Conservation (phyloP, 2,797 vertebrate species). For the Bradypus variegatus region DNA sequence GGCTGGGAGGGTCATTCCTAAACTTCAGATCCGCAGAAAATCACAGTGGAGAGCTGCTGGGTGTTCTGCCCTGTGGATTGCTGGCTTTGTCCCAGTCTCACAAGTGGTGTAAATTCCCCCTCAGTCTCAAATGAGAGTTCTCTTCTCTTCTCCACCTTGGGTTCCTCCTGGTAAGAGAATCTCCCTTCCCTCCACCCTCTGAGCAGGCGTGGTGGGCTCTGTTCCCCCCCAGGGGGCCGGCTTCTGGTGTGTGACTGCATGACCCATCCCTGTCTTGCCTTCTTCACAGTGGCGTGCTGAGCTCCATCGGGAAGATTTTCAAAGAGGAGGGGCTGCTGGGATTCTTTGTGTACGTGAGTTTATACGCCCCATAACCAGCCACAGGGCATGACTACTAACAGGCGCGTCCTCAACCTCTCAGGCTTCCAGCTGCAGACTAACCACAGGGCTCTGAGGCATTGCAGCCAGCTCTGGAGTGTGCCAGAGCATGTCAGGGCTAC, state of each 20-base stretch:
- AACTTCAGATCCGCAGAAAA: background rate
- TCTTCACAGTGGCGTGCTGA: constrained; percentile 78
- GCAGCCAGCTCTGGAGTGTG: background rate
- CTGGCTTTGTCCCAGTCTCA: background rate
- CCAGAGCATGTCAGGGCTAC: rapidly evolving
- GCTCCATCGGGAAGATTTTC: constrained; percentile 81
- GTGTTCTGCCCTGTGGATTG: background rate
- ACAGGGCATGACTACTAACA: background rate
- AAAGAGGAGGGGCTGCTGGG: constrained; percentile 86
- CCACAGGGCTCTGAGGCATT: background rate
- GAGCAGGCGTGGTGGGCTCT: background rate
- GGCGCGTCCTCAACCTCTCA: background rate
- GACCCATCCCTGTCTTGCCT: constrained; percentile 17
- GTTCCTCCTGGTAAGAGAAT: background rate
- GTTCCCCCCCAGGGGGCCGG: rapidly evolving
- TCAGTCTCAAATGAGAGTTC: background rate
- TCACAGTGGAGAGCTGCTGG: background rate
- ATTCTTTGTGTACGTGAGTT: constrained; percentile 85
- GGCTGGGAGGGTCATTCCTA: background rate
- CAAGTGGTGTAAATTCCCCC: background rate
- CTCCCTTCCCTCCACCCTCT: background rate
- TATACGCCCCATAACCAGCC: background rate
- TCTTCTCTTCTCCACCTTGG: background rate
- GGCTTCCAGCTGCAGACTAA: background rate
- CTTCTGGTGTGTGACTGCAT: background rate